phyloP scores from a whole-genome alignment of 2,113 vertebrate genomes.

The Alaudala cheleensis region DNA sequence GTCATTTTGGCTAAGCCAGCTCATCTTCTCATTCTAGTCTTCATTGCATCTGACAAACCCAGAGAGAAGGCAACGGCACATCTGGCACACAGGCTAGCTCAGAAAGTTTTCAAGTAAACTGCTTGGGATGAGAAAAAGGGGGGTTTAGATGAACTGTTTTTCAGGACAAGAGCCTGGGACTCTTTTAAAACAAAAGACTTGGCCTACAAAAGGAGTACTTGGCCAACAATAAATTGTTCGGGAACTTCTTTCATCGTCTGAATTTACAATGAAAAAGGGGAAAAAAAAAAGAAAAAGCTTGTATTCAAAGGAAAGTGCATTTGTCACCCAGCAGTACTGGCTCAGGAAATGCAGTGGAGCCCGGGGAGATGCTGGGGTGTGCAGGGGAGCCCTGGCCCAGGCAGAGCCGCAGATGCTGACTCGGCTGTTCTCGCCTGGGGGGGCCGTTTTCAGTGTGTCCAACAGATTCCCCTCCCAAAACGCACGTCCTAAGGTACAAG shows the following conservation, averaged over 20 bases:
- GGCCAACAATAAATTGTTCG: neutral
- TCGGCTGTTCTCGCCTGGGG: neutral
- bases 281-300: neutral
- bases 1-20: neutral
- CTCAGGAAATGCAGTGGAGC: neutral
- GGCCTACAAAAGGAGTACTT: neutral
- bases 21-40: neutral
- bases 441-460: neutral
- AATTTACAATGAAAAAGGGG: neutral
- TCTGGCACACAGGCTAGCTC: neutral
- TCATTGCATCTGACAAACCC: neutral
- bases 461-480: neutral
- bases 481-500: neutral
- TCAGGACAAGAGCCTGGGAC: neutral
- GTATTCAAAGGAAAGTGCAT: neutral
- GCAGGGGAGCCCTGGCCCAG: neutral
- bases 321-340: neutral
- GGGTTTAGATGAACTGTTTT: neutral
- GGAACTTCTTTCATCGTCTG: neutral
- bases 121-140: neutral
- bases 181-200: neutral
- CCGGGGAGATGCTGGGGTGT: neutral
- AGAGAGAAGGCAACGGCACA: neutral
- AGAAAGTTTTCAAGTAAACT: neutral
- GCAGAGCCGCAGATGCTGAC: neutral